Evolutionary conservation across 2,888 invertebrate species (phyloP).

Genomic region (Malacosoma neustria): DNA sequence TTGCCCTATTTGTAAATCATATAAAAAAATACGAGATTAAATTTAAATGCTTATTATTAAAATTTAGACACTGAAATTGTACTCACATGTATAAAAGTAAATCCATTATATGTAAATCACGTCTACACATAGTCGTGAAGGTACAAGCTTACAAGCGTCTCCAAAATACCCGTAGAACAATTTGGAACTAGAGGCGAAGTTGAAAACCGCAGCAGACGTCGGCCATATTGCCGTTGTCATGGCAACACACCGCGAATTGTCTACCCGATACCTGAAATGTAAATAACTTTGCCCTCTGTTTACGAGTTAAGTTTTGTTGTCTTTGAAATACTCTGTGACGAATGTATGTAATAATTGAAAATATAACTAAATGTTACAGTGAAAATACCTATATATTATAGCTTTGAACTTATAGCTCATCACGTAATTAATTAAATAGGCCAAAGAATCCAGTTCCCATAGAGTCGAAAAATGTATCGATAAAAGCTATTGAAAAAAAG

Average conservation of each 20-base stretch:
- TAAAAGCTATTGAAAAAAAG: too few species aligned
- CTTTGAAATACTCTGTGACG: not conserved
- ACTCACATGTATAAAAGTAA: too few species aligned
- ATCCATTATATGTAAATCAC: not conserved
- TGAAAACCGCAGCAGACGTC: constrained; percentile 67
- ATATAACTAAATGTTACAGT: too few species aligned
- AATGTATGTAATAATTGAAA: not conserved
- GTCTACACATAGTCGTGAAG: not conserved
- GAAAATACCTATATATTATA: too few species aligned
- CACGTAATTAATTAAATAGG: too few species aligned
- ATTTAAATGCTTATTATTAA: too few species aligned
- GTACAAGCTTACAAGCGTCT: constrained; percentile 22
- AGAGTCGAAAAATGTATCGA: too few species aligned
- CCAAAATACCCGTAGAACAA: constrained; percentile 65
- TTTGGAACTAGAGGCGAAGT: constrained; percentile 70
- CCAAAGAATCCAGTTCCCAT: too few species aligned
- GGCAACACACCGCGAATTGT: constrained; percentile 61
- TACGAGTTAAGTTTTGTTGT: constrained; percentile 18
- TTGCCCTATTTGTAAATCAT: too few species aligned
- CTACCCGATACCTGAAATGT: constrained; percentile 58
- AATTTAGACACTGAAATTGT: too few species aligned
- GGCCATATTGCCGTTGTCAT: constrained; percentile 67
- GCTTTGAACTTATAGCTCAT: too few species aligned
- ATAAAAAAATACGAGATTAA: too few species aligned
- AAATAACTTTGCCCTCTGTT: constrained; percentile 53